Conservation (phyloP, 2,797 vertebrate genomes). For the Cetoscarus ocellatus region DNA sequence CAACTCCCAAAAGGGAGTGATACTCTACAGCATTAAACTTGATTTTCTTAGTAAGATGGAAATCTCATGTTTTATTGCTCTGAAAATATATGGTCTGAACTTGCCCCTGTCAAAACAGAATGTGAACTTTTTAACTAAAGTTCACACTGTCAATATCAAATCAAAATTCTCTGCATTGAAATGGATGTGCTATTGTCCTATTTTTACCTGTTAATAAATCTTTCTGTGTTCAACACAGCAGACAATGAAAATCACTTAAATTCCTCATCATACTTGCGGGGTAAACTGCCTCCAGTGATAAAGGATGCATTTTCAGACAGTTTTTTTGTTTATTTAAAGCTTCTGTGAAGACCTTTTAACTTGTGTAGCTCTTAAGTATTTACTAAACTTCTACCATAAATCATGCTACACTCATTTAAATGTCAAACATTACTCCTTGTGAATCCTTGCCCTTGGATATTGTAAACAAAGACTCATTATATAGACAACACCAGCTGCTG, state of each 20-base stretch:
- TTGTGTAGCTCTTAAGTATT: no score
- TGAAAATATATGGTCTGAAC: background rate
- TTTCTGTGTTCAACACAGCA: no score
- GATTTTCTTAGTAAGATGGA: background rate
- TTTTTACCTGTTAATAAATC: background rate
- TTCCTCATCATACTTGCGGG: background rate
- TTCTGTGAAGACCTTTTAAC: background rate
- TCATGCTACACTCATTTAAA: no score
- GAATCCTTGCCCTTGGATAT: no score
- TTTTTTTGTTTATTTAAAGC: background rate
- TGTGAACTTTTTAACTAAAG: no score
- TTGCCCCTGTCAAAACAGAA: background rate
- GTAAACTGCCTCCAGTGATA: background rate
- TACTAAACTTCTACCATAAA: no score
- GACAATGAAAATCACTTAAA: no score
- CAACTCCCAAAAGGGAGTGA: background rate
- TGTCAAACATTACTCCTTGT: no score
- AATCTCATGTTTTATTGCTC: background rate
- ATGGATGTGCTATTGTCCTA: background rate
- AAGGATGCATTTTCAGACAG: background rate
- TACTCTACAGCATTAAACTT: conserved; percentile 3
- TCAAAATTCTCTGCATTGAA: no score
- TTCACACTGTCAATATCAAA: no score
- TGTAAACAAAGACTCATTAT: no score
- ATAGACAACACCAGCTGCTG: no score